phyloP scores from a whole-genome alignment of 1,140 invertebrate species.

The Dinothrombium tinctorium region DNA sequence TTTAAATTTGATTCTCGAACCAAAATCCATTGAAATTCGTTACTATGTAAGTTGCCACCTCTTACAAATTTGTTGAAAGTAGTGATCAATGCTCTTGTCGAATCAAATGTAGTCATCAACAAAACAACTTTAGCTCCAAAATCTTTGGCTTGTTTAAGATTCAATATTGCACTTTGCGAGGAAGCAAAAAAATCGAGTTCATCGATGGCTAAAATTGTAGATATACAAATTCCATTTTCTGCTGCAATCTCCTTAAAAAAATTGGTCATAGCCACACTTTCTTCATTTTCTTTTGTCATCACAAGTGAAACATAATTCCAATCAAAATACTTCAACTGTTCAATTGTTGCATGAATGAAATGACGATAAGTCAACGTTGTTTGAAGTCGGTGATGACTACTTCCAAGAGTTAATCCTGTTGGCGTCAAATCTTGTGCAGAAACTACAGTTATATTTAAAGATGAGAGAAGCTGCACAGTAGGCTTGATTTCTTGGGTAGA shows the following conservation, averaged over 20 bases:
- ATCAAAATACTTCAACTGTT: constrained; percentile 19
- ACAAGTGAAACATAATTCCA: constrained; percentile 24
- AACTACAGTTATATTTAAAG: constrained; percentile 16
- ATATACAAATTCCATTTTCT: constrained; percentile 6
- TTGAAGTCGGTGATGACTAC: constrained; percentile 8
- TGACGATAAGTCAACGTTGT: constrained; percentile 11
- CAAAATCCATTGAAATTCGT: neutral
- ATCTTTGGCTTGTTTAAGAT: constrained; percentile 1
- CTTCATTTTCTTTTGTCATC: constrained; percentile 16
- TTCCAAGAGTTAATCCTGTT: constrained; percentile 1
- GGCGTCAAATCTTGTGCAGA: constrained; percentile 11
- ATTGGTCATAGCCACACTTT: neutral
- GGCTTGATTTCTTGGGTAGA: constrained; percentile 9
- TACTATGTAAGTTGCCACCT: neutral
- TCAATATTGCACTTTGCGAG: no score
- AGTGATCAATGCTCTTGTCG: neutral
- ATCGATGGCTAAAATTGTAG: constrained; percentile 2
- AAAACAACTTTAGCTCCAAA: constrained; percentile 8
- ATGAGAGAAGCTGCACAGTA: constrained; percentile 11
- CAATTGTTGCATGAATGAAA: constrained; percentile 17
- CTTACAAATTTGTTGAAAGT: constrained; percentile 1
- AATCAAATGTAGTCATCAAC: neutral
- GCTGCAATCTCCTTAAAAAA: constrained; percentile 3
- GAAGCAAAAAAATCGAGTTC: no score
- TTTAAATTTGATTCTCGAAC: constrained; percentile 7